These are phyloP conservation scores for Archilochus colubris DNA, from an alignment of 2,113 vertebrate genomes.

Conservation along the genomic window DNA sequence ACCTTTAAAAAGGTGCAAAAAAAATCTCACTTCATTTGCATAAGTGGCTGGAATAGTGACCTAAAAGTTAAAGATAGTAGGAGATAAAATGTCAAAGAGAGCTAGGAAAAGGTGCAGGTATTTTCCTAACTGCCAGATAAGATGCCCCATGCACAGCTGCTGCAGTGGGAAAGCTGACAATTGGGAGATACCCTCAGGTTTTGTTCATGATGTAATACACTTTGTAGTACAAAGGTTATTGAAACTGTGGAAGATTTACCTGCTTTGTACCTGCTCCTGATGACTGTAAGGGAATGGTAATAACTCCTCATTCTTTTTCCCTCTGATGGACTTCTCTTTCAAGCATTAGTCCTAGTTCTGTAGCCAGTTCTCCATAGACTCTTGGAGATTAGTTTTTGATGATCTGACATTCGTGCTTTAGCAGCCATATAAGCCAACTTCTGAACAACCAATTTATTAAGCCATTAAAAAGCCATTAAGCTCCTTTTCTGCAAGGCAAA, in stretches of 20 bases:
- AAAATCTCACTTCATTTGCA: neutral
- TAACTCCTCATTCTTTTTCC: neutral
- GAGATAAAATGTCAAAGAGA: neutral
- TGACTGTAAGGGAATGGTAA: neutral
- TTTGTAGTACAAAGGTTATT: neutral
- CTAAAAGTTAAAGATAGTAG: neutral
- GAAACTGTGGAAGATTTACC: neutral
- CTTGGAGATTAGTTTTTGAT: neutral
- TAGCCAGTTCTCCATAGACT: neutral
- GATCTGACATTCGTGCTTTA: neutral
- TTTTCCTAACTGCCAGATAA: fast-evolving
- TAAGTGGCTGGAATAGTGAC: neutral
- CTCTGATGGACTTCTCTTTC: neutral
- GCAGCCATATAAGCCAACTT: neutral
- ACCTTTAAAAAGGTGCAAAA: neutral
- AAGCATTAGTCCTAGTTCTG: neutral
- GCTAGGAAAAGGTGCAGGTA: neutral
- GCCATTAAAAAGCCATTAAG: neutral
- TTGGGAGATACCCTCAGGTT: neutral
- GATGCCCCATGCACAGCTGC: neutral
- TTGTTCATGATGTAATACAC: neutral
- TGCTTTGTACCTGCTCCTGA: neutral
- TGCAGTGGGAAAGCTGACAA: neutral
- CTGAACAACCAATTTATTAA: neutral
- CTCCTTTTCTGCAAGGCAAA: neutral